Evolutionary conservation across 2,797 vertebrate species (phyloP).

Genomic region (Pseudomugil gertrudae): DNA sequence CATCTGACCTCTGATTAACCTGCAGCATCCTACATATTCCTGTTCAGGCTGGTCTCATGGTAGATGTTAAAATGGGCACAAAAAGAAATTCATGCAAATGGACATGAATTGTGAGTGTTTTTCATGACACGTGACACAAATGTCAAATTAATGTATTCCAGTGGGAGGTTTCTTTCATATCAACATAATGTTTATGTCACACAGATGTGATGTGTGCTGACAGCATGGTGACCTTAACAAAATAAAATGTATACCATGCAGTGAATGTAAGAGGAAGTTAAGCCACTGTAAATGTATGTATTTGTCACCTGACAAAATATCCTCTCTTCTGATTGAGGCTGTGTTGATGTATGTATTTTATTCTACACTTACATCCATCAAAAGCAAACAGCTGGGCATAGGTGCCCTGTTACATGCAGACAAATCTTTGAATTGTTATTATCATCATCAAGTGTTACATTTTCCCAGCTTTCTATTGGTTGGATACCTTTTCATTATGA

Average conservation of each 20-base stretch:
- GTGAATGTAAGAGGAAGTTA: neutral
- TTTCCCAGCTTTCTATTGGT: no score
- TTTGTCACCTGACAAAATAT: neutral
- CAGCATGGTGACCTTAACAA: neutral
- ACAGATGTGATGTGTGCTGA: neutral
- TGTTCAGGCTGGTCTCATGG: conserved; percentile 1
- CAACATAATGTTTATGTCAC: neutral
- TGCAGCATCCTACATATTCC: conserved; percentile 22
- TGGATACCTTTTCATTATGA: no score
- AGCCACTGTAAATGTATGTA: neutral
- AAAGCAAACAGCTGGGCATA: no score
- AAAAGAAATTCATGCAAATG: neutral
- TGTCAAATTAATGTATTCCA: neutral
- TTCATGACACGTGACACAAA: neutral
- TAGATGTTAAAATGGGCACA: neutral
- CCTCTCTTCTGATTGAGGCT: neutral
- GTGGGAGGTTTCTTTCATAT: neutral
- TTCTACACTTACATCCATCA: neutral
- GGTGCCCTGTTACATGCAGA: no score
- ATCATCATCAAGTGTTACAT: no score
- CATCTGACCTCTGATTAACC: conserved; percentile 32
- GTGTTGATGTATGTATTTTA: neutral
- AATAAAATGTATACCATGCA: neutral
- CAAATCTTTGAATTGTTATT: no score
- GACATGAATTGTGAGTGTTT: neutral